Evolutionary conservation across 2,797 vertebrate species (phyloP), one percentile per base, ranked within the genome.

Genomic region (Paguma larvata): DNA sequence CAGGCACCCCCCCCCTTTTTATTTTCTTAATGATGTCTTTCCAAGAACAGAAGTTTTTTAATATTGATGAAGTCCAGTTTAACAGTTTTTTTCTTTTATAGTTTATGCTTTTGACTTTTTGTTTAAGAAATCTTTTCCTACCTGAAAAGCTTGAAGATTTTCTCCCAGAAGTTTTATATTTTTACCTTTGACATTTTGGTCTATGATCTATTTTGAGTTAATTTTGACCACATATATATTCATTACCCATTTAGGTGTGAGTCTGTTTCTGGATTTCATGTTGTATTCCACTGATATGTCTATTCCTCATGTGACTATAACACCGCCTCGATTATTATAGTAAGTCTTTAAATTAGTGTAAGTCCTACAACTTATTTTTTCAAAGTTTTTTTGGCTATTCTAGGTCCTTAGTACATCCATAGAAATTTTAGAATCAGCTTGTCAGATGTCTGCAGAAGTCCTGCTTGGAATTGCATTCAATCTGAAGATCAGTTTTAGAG

Each of bases 351-450:
- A 84, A 59, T 93, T 67, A 68, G 27, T 62, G 0, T 59, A 80
- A 32, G 6, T 70, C 19, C 10, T 83, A 63, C 18, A 90, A 34
- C 38, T 62, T 91, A 73, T 13, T 73, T 73, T 94, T 75, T 73
- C 38, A 88, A 59, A 93, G 9, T 34, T 91, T 14, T 93, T 87
- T 93, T 83, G 70, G 53, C 14, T 67, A 11, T 77, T 65, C 21
- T 67, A 72, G n/a, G 4, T 85, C 41, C 10, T 94, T 91, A 82
- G 41, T 91, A 34, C 85, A 83, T 77, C 34, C 27, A 41, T 38
- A 83, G 41, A 86, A 10, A 18, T 90, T 94, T 85, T 94, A 82
- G 73, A 59, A 70, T 53, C 51, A 67, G 51, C 62, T 89, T 96
- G 63, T 83, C 25, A 95, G 19, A 67, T 94, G 41, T 79, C 59